Percentiles rank a stretch among this genome's conserved stretches.
Evolutionary conservation across 2,113 vertebrate genomes (phyloP).

Genomic region (Pseudopodoces humilis): DNA sequence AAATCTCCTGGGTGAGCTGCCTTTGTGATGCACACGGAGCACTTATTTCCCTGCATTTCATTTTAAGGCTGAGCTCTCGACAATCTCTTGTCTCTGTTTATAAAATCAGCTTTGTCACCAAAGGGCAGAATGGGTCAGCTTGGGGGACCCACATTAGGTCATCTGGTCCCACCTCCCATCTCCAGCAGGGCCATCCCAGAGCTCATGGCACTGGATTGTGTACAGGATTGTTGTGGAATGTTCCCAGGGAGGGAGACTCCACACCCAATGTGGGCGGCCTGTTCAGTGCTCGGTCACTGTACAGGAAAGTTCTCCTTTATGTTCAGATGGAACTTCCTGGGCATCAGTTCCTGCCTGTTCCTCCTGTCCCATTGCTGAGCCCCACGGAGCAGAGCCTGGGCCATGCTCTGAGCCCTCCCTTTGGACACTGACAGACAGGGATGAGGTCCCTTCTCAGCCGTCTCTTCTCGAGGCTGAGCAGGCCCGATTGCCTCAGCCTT

Average conservation of each 20-base stretch:
- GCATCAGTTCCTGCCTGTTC: not conserved
- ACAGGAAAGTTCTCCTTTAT: not conserved
- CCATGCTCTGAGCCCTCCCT: not conserved
- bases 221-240: not conserved
- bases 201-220: not conserved
- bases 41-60: not conserved
- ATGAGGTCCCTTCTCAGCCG: not conserved
- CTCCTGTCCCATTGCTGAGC: not conserved
- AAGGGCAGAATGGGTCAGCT: not conserved
- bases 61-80: not conserved
- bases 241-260: not conserved
- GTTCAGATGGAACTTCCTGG: not conserved
- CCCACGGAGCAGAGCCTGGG: not conserved
- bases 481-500: not conserved
- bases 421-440: not conserved
- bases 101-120: not conserved
- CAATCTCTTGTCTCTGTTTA: not conserved
- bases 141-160: not conserved
- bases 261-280: not conserved
- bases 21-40: not conserved
- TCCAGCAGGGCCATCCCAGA: not conserved
- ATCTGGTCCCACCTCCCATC: not conserved
- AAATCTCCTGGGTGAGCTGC: not conserved
- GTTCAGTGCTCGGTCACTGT: not conserved
- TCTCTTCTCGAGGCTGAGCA: not conserved